These are phyloP conservation scores for Acanthosepion esculentum DNA, from an alignment of 2,888 invertebrate genomes.

Conservation along the genomic window DNA sequence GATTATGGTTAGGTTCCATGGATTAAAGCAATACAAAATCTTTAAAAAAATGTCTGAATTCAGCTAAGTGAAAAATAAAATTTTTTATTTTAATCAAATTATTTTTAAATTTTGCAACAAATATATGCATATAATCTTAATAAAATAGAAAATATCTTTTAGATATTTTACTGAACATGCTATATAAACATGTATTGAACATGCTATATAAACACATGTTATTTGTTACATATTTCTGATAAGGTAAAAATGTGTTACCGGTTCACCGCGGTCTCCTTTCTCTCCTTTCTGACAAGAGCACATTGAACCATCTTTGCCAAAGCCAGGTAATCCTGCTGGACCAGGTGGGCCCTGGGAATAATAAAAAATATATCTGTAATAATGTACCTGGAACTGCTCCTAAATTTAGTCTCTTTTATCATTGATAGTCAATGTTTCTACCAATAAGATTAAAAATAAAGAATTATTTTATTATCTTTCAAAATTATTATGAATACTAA, in stretches of 20 bases:
- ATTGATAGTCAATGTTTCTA: not conserved
- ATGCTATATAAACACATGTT: no score
- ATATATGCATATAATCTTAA: no score
- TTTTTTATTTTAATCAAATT: no score
- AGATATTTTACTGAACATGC: no score
- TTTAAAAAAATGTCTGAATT: no score
- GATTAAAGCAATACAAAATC: no score
- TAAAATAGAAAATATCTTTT: no score
- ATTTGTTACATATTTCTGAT: not conserved
- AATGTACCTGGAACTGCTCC: not conserved
- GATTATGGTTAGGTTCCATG: no score
- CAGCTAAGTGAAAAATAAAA: no score
- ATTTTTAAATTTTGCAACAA: no score
- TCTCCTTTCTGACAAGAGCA: conserved; percentile 86
- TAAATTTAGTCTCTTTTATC: not conserved
- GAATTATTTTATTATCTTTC: not conserved
- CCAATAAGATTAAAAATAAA: not conserved
- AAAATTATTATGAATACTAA: not conserved
- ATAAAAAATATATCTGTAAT: not conserved
- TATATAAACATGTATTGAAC: no score
- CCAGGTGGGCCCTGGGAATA: conserved; percentile 46
- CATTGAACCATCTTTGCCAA: conserved; percentile 53
- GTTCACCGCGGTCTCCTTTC: conserved; percentile 93
- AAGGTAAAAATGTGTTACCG: conserved; percentile 74
- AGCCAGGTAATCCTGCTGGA: conserved; percentile 66